Evolutionary conservation across 2,113 vertebrate genomes (phyloP).

Genomic region (Calyptomena viridis): DNA sequence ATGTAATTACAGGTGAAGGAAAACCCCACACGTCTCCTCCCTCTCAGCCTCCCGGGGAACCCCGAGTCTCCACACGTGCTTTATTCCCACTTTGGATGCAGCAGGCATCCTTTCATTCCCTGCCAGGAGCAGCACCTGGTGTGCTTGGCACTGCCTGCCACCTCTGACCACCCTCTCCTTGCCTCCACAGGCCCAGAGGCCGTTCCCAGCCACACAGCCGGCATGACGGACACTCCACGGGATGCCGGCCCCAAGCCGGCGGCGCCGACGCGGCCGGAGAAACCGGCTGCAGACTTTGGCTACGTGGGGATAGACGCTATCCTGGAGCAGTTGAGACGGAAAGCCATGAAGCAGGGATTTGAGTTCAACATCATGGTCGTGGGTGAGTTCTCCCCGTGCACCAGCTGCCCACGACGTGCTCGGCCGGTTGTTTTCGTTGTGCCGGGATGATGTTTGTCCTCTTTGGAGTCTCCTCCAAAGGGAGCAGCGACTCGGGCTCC

Average conservation of each 20-base stretch:
- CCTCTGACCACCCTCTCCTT: background rate
- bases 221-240: conserved; percentile 84
- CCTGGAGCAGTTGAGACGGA: conserved; percentile 97
- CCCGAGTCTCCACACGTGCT: background rate
- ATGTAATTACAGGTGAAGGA: background rate
- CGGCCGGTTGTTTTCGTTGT: background rate
- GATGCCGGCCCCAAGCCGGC: conserved; percentile 75
- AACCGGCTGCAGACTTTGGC: conserved; percentile 82
- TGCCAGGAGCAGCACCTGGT: background rate
- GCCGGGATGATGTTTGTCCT: background rate
- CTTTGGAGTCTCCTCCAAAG: background rate
- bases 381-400: conserved; percentile 73
- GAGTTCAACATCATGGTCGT: conserved; percentile 99
- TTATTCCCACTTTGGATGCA: rapidly evolving
- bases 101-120: background rate
- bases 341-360: conserved; percentile 98
- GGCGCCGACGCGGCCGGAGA: conserved; percentile 75
- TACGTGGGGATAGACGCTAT: conserved; percentile 97
- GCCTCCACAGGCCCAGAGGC: conserved; percentile 65
- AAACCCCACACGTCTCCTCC: background rate
- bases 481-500: background rate
- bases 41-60: rapidly evolving
- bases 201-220: conserved; percentile 67
- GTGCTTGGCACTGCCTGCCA: background rate
- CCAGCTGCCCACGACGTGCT: background rate